Percentiles rank a stretch among this genome's conserved stretches.
Conservation (phyloP, 1,140 invertebrate genomes). For the Chelonus insularis region DNA sequence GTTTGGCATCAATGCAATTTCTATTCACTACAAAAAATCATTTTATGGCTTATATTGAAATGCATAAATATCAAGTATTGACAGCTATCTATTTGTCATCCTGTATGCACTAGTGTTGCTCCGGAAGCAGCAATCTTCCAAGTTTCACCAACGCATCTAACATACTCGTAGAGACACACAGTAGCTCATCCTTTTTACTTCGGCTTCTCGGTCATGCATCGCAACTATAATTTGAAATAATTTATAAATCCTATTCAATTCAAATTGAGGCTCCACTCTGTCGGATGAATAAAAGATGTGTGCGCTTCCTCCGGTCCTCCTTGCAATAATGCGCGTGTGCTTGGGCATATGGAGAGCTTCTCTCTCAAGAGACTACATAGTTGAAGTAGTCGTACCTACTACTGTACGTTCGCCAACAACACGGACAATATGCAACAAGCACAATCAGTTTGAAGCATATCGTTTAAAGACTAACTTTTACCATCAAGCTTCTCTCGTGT, state of each 20-base stretch:
- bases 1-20: too few species aligned
- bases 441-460: too few species aligned
- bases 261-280: constrained; percentile 60
- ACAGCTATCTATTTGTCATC: too few species aligned
- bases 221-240: constrained; percentile 60
- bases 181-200: constrained; percentile 11
- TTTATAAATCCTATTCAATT: constrained; percentile 61
- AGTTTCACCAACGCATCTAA: not conserved
- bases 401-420: too few species aligned
- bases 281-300: constrained; percentile 60
- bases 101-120: too few species aligned
- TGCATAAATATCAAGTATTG: too few species aligned
- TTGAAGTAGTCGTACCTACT: not conserved
- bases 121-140: not conserved
- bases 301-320: constrained; percentile 26
- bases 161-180: constrained; percentile 8
- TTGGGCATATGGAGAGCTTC: constrained; percentile 39
- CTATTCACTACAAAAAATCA: too few species aligned
- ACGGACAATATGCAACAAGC: too few species aligned
- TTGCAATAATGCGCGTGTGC: constrained; percentile 38
- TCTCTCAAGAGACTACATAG: too few species aligned
- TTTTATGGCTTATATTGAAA: too few species aligned
- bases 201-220: constrained; percentile 46
- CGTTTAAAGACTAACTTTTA: too few species aligned
- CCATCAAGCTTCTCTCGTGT: too few species aligned